Evolutionary conservation across 2,113 vertebrate genomes (phyloP).

Genomic region (Leuciscus idus): DNA sequence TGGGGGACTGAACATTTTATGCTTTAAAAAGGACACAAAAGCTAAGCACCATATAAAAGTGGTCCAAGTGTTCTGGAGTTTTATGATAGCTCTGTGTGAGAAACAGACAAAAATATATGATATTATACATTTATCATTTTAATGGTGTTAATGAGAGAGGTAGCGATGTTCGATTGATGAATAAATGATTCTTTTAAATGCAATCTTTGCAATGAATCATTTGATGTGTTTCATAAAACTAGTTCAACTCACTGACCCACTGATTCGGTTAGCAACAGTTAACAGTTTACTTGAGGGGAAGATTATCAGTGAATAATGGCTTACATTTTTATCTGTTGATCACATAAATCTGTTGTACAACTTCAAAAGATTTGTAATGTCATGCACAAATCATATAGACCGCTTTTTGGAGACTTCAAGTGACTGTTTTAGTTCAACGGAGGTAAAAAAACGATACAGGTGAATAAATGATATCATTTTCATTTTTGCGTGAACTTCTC

Average conservation of each 20-base stretch:
- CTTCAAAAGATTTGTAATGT: neutral
- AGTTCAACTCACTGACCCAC: neutral
- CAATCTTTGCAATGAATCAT: neutral
- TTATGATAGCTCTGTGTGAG: neutral
- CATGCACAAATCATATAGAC: neutral
- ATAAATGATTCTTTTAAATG: neutral
- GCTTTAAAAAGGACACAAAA: neutral
- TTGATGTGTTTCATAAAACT: neutral
- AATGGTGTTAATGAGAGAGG: neutral
- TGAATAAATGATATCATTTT: neutral
- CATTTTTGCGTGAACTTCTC: neutral
- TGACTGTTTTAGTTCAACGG: neutral
- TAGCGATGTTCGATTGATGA: neutral
- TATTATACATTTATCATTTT: neutral
- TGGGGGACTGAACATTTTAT: neutral
- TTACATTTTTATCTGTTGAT: neutral
- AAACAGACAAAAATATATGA: neutral
- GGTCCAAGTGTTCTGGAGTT: neutral
- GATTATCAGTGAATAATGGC: neutral
- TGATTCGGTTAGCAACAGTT: neutral
- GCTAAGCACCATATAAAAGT: neutral
- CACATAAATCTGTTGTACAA: neutral
- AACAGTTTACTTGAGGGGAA: too few species aligned
- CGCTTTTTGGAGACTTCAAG: neutral
- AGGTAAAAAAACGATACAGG: neutral